These are phyloP conservation scores for Adelges cooleyi DNA, from an alignment of 1,140 invertebrate genomes.

Conservation along the genomic window DNA sequence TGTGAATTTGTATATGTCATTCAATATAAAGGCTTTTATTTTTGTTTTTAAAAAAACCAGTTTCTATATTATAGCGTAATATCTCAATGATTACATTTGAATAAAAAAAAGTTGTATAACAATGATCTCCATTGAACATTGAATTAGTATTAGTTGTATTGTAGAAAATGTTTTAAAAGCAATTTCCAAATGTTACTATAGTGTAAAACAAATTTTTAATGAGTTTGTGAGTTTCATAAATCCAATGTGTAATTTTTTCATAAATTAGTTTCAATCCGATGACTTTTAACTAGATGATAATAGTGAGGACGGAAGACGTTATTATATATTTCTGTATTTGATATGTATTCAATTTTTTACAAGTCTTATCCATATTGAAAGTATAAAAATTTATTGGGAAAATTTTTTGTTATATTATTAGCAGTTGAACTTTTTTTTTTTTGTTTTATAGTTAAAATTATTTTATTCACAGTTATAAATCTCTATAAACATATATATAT, in stretches of 20 bases:
- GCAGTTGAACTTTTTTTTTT: conserved; percentile 25
- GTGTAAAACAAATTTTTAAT: neutral
- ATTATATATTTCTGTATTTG: neutral
- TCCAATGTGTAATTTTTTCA: neutral
- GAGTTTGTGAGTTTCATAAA: neutral
- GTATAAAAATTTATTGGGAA: conserved; percentile 10
- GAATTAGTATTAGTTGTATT: neutral
- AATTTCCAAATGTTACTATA: neutral
- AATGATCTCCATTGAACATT: conserved; percentile 16
- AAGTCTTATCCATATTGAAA: conserved; percentile 10
- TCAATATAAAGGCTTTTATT: neutral
- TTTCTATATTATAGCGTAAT: neutral
- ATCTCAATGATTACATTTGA: neutral
- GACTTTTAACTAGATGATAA: neutral
- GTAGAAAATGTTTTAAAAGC: neutral
- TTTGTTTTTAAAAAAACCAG: neutral
- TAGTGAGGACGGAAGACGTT: neutral
- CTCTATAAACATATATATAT: conserved; percentile 19
- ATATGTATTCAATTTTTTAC: conserved; percentile 8
- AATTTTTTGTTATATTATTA: conserved; percentile 26
- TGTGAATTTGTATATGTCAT: neutral
- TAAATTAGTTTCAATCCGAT: neutral
- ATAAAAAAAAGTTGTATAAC: conserved; percentile 12
- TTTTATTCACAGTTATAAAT: conserved; percentile 26
- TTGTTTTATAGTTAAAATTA: conserved; percentile 28